Evolutionary conservation across 1,140 invertebrate genomes (phyloP), one percentile per base, ranked within the genome.

Genomic region (Pteromalus puparum): DNA sequence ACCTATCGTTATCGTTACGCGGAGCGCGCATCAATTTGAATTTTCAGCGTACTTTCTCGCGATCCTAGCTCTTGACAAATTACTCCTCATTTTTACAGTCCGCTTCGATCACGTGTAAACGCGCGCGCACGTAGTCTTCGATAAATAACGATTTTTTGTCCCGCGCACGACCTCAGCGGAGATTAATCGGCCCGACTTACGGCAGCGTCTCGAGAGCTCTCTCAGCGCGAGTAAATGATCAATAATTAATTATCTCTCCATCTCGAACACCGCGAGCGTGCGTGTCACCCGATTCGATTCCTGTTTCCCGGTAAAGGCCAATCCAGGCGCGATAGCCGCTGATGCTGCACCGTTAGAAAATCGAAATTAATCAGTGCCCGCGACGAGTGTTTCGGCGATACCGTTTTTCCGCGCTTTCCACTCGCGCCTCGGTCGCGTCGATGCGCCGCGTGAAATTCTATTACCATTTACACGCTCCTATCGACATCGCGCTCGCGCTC

Each of bases 321-420:
- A 18, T 61, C 21, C 15, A 61, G 30, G 30, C 30, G 3, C 30
- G 30, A 34, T 34, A 2, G 38, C 38, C 1, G 38, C 38, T 10
- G 38, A 5, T 9, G 38, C 38, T 10, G 38, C 38, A 2, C 53
- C 28, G 53, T 48, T 68, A 46, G 12, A 61, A 61, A 82, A 82
- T 82, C 53, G 53, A 76, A 75, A 82, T 82, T 82, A 82, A 75
- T 82, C 80, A 61, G 12, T 61, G 46, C 79, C 28, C 7, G 28
- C 15, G 78, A 73, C 13, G 46, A 81, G 61, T 26, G 13, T 74
- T 53, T 6, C 24, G 21, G 53, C 13, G 67, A 73, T 81, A 74
- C 28, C 46, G 48, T 74, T 82, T 65, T 42, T 75, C 28, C 53
- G 68, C 42, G 46, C 9, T 21, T 78, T 67, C 28, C 26, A 2